These are phyloP conservation scores for Ciconia nigra DNA, from an alignment of 2,797 vertebrate genomes.

Conservation along the genomic window DNA sequence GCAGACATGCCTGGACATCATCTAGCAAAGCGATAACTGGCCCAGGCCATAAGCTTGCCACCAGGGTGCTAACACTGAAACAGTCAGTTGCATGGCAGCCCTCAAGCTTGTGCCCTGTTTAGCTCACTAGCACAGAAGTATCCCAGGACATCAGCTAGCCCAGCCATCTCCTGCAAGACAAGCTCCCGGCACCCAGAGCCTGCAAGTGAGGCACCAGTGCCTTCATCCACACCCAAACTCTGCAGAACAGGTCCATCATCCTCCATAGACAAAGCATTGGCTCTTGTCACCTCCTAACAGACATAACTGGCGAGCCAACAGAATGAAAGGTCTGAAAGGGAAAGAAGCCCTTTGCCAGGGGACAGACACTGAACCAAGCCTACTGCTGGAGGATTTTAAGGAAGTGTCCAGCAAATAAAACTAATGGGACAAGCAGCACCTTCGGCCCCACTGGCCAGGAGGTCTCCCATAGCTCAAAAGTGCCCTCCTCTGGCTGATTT, in stretches of 20 bases:
- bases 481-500: conserved; percentile 71
- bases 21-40: background rate
- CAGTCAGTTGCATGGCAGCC: background rate
- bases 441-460: conserved; percentile 9
- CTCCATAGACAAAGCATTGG: background rate
- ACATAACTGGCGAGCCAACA: background rate
- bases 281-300: background rate
- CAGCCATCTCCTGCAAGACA: background rate
- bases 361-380: background rate
- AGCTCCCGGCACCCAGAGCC: background rate
- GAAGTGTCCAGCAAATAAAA: background rate
- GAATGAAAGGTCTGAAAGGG: background rate
- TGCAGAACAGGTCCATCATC: background rate
- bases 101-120: background rate
- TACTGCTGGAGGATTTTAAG: background rate
- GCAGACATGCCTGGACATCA: background rate
- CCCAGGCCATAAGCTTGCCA: background rate
- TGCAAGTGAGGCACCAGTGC: background rate
- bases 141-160: background rate
- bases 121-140: background rate
- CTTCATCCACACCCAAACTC: background rate
- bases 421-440: background rate
- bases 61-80: background rate
- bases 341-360: background rate
- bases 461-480: conserved; percentile 63